Conservation (phyloP, 1,140 invertebrate species). For the Temnothorax nylanderi region DNA sequence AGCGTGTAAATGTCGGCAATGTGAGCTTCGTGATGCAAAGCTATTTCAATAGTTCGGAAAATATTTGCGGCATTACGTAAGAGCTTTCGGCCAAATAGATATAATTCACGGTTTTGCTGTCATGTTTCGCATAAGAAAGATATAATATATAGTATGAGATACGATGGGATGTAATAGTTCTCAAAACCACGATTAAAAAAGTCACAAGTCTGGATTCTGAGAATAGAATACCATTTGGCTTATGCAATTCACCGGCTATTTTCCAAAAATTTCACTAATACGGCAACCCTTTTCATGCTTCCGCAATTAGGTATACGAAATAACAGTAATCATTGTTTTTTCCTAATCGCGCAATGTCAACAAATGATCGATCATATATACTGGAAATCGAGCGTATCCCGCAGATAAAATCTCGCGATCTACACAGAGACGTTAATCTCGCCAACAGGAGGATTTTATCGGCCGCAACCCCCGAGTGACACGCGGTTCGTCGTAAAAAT, state of each 20-base stretch:
- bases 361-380: constrained; percentile 52
- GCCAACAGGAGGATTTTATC: constrained; percentile 83
- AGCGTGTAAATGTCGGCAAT: constrained; percentile 32
- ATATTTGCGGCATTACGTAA: constrained; percentile 27
- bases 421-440: constrained; percentile 80
- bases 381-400: constrained; percentile 23
- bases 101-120: background rate
- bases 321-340: background rate
- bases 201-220: background rate
- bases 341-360: constrained; percentile 1
- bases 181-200: background rate
- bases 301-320: background rate
- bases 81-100: background rate
- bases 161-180: background rate
- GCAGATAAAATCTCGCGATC: constrained; percentile 65
- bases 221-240: too few relatives aligned
- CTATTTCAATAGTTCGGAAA: constrained; percentile 6
- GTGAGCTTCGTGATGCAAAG: background rate
- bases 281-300: background rate
- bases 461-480: constrained; percentile 79
- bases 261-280: background rate
- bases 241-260: too few relatives aligned
- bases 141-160: background rate
- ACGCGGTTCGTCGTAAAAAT: constrained; percentile 82
- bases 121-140: background rate